These are phyloP conservation scores for Timema cristinae DNA, from an alignment of 2,888 invertebrate species.

Conservation along the genomic window DNA sequence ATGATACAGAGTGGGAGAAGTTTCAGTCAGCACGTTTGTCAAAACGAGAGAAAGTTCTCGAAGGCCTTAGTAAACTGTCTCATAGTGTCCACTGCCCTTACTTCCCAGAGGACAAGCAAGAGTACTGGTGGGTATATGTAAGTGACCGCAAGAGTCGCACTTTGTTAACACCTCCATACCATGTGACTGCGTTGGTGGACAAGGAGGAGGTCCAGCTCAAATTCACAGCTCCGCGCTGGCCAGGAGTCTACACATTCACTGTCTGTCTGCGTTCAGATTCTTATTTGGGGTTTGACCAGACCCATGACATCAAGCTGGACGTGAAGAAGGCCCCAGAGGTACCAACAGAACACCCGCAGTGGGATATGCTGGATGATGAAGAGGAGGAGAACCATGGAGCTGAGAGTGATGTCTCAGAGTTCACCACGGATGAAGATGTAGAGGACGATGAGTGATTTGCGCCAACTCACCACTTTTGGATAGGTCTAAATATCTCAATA, in stretches of 20 bases:
- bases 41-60: conserved; percentile 80
- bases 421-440: conserved; percentile 64
- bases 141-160: conserved; percentile 91
- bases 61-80: conserved; percentile 89
- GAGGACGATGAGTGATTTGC: conserved; percentile 47
- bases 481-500: no score
- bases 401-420: conserved; percentile 60
- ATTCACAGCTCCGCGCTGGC: conserved; percentile 94
- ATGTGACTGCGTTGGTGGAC: conserved; percentile 87
- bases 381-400: conserved; percentile 62
- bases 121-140: conserved; percentile 99
- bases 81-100: conserved; percentile 97
- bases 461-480: no score
- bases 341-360: conserved; percentile 92
- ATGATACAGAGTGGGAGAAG: conserved; percentile 91
- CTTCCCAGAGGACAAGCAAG: conserved; percentile 93
- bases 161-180: conserved; percentile 87
- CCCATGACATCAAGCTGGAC: conserved; percentile 91
- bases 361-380: conserved; percentile 95
- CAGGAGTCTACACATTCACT: conserved; percentile 87
- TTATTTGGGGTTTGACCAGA: conserved; percentile 94
- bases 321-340: conserved; percentile 93
- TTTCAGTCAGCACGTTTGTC: conserved; percentile 78
- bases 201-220: conserved; percentile 90
- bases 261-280: conserved; percentile 95